Evolutionary conservation across 2,797 vertebrate genomes (phyloP).

Genomic region (Neosalanx taihuensis): DNA sequence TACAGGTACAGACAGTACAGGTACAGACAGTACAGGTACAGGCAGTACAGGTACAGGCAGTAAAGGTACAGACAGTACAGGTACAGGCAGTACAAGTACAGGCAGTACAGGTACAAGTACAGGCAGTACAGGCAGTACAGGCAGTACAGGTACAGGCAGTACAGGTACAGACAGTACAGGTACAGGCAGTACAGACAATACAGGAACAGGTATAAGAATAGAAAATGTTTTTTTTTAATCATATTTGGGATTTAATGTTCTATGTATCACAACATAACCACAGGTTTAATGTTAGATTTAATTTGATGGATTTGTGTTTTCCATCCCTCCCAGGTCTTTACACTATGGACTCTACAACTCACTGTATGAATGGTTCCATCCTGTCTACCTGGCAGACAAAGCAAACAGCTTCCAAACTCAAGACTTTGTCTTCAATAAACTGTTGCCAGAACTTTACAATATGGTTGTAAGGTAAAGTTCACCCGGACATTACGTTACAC

Average conservation of each 20-base stretch:
- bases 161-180: too few relatives aligned
- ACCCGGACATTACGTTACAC: background rate
- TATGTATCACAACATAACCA: too few relatives aligned
- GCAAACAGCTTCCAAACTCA: conserved; percentile 82
- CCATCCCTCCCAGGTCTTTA: conserved; percentile 72
- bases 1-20: conserved; percentile 62
- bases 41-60: too few relatives aligned
- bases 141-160: conserved; percentile 75
- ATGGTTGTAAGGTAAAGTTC: conserved; percentile 80
- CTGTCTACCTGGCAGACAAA: conserved; percentile 87
- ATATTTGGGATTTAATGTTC: too few relatives aligned
- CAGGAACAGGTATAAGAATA: conserved; percentile 74
- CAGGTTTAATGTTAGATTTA: too few relatives aligned
- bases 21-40: conserved; percentile 54
- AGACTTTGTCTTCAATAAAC: conserved; percentile 79
- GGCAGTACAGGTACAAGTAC: conserved; percentile 78
- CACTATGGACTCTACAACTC: conserved; percentile 91
- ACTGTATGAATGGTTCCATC: conserved; percentile 91
- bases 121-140: conserved; percentile 74
- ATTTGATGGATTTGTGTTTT: background rate
- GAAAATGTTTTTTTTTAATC: background rate
- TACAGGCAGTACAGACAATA: conserved; percentile 78
- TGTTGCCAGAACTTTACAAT: conserved; percentile 86
- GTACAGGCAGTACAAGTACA: conserved; percentile 54
- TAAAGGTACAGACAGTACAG: conserved; percentile 68